Conservation (phyloP, 2,888 invertebrate genomes). For the Erpobdella octoculata region DNA sequence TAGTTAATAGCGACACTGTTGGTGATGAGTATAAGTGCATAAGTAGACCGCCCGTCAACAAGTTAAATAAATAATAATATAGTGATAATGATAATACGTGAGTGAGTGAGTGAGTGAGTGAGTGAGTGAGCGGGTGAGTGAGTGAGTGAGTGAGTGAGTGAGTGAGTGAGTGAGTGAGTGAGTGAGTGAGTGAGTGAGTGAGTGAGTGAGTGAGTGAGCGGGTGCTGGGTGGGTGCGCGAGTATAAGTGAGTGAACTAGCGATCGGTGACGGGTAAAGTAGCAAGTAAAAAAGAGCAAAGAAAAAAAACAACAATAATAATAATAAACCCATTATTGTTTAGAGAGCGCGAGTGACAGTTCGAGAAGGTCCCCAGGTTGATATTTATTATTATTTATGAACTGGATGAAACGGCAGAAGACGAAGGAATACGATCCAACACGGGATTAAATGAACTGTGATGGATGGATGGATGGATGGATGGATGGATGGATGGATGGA, state of each 20-base stretch:
- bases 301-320: too few species aligned
- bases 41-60: not conserved
- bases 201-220: not conserved
- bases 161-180: not conserved
- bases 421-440: too few species aligned
- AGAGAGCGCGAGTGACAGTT: too few species aligned
- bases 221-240: too few species aligned
- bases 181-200: not conserved
- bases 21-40: not conserved
- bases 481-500: not conserved
- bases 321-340: too few species aligned
- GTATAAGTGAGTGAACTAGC: too few species aligned
- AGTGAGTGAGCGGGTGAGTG: not conserved
- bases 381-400: too few species aligned
- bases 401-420: not conserved
- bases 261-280: too few species aligned
- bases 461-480: not conserved
- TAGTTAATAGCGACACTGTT: too few species aligned
- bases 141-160: not conserved
- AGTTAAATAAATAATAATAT: not conserved
- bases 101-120: not conserved
- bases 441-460: too few species aligned
- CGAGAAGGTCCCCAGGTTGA: too few species aligned
- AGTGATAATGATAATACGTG: not conserved
- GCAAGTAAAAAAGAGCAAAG: too few species aligned